Evolutionary conservation across 2,113 vertebrate genomes (phyloP), one percentile per base, ranked within the genome.

Genomic region (Chinchilla lanigera): DNA sequence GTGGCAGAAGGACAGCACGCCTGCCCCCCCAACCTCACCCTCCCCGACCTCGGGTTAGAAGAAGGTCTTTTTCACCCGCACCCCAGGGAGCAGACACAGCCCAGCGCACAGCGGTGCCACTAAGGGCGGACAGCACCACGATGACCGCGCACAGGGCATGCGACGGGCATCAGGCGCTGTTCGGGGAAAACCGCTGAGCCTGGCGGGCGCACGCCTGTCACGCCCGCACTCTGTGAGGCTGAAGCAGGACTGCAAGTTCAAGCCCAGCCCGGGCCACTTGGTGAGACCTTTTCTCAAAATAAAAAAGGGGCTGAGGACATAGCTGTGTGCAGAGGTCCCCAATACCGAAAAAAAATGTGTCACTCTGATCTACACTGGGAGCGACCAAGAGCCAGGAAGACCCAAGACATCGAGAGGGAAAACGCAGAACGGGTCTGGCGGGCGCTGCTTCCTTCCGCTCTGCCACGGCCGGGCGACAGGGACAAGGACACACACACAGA

Each of bases 71-170:
- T n/a, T n/a, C 35, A 71, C 67, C 7, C 22, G 69, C 69, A 38
- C 17, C n/a, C 65, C 35, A 38, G 67, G 35, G 2, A 38, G 67
- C 35, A n/a, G 67, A 19, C 67, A 38, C 7, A 7, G 67, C 67
- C 67, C 7, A 7, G 67, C 35, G 17, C 67, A 71, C 5, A 69
- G 67, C 67, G 65, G 14, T 17, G 35, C 67, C 67, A 69, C 2
- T 17, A 19, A n/a, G 67, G 3, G 67, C 67, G 19, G 67, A n/a
- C 35, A n/a, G 67, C 33, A 19, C 19, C 7, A 5, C 6, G 3
- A n/a, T 1, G 2, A n/a, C 7, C 8, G 17, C 35, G 17, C 17
- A 22, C 35, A 38, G 19, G 5, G 17, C 2, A 20, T 7, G 38
- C 16, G 4, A 20, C 5, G 67, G 35, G 17, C 67, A n/a, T 13